A percentile compares a stretch with the other conserved stretches of the same genome.
These are phyloP conservation scores for Helicorthomorpha holstii DNA, from an alignment of 1,140 invertebrate species.

Conservation along the genomic window DNA sequence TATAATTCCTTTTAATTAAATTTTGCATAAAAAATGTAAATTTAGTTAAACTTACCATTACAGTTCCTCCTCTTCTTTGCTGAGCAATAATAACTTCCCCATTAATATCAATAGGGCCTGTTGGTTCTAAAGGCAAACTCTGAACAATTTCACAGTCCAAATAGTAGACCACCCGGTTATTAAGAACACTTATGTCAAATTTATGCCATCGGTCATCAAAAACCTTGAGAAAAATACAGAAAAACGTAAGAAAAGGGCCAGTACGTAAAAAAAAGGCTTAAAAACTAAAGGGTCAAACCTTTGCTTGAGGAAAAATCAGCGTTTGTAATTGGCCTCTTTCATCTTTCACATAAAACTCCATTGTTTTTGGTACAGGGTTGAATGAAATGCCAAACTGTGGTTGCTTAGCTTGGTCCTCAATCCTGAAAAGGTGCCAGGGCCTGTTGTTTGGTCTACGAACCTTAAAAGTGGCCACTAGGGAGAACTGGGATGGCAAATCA, in stretches of 20 bases:
- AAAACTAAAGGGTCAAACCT: conserved; percentile 23
- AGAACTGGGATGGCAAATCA: conserved; percentile 52
- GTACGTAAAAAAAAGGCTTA: neutral
- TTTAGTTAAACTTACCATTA: conserved; percentile 34
- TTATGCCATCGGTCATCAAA: conserved; percentile 65
- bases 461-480: conserved; percentile 45
- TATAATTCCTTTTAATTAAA: no score
- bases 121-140: conserved; percentile 29
- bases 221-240: conserved; percentile 32
- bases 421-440: conserved; percentile 50
- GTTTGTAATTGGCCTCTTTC: conserved; percentile 40
- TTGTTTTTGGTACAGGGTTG: conserved; percentile 37
- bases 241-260: neutral
- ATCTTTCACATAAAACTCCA: conserved; percentile 43
- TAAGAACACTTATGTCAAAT: conserved; percentile 50
- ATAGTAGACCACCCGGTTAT: conserved; percentile 44
- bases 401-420: conserved; percentile 36
- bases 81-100: conserved; percentile 48
- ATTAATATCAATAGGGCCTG: conserved; percentile 42
- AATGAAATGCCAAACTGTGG: conserved; percentile 49
- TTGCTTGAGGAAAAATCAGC: conserved; percentile 34
- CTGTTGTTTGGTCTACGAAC: conserved; percentile 36
- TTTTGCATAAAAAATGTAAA: no score
- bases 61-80: conserved; percentile 29
- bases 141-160: conserved; percentile 43